Evolutionary conservation across 2,888 invertebrate genomes (phyloP).

Genomic region (Selenia dentaria): DNA sequence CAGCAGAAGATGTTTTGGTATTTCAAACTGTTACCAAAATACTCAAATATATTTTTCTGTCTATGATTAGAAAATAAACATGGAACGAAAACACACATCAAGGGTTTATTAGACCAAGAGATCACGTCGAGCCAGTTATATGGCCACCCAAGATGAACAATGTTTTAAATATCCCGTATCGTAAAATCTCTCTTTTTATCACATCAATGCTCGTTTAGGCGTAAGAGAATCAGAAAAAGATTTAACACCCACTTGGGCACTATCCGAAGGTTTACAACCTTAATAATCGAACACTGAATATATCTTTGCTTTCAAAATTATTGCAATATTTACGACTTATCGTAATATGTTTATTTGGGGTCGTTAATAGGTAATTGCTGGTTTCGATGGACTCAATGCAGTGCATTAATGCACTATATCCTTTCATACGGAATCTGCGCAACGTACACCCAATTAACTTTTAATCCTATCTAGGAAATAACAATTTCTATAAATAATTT

Average conservation of each 20-base stretch:
- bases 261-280: conserved; percentile 57
- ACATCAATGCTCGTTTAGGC: conserved; percentile 55
- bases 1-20: conserved; percentile 30
- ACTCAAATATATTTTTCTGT: conserved; percentile 46
- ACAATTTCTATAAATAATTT: conserved; percentile 53
- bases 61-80: conserved; percentile 69
- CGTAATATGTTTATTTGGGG: conserved; percentile 42
- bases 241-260: conserved; percentile 69
- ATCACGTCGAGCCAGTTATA: conserved; percentile 59
- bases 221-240: conserved; percentile 66
- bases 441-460: conserved; percentile 52
- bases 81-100: conserved; percentile 61
- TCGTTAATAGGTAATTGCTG: conserved; percentile 38
- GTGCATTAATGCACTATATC: conserved; percentile 30
- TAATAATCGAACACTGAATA: conserved; percentile 58
- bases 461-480: conserved; percentile 30
- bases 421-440: conserved; percentile 15
- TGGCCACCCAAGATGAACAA: conserved; percentile 81
- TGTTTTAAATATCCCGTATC: conserved; percentile 73
- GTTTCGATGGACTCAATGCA: conserved; percentile 36
- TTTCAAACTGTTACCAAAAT: conserved; percentile 27
- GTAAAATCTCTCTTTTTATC: conserved; percentile 81
- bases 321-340: conserved; percentile 52
- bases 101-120: conserved; percentile 71
- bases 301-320: conserved; percentile 51